A percentile compares a stretch with the other conserved stretches of the same genome.
Evolutionary conservation across 1,140 invertebrate genomes (phyloP).

Genomic region (Nomia melanderi): DNA sequence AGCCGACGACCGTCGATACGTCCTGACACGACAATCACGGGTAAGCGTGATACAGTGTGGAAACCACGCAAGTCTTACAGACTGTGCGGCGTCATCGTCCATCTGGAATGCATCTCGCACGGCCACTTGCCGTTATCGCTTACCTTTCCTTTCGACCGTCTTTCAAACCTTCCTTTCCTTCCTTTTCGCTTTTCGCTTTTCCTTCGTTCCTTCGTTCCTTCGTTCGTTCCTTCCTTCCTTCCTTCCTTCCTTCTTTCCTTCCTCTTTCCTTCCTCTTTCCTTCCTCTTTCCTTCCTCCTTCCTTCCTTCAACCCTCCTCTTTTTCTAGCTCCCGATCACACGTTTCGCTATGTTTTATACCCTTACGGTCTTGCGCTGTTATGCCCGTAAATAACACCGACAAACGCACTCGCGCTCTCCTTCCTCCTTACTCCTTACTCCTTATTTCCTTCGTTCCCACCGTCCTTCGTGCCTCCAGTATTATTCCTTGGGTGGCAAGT

Average conservation of each 20-base stretch:
- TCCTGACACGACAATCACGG: constrained; percentile 36
- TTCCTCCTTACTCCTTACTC: constrained; percentile 8
- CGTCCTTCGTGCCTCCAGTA: too few species aligned
- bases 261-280: background rate
- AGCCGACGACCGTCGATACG: constrained; percentile 49
- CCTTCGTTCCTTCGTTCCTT: too few species aligned
- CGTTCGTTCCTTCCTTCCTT: background rate
- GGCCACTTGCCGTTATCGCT: constrained; percentile 35
- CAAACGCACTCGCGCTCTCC: too few species aligned
- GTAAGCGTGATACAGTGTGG: constrained; percentile 28
- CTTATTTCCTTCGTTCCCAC: constrained; percentile 7
- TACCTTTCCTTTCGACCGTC: constrained; percentile 10
- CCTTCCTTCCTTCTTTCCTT: background rate
- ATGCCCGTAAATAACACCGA: too few species aligned
- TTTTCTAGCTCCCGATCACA: constrained; percentile 13
- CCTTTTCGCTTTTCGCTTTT: too few species aligned
- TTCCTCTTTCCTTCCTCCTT: too few species aligned
- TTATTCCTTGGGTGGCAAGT: background rate
- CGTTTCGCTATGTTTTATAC: background rate
- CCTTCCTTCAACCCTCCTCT: too few species aligned
- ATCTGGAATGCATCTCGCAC: constrained; percentile 64
- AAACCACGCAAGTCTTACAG: constrained; percentile 55
- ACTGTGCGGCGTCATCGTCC: constrained; percentile 66
- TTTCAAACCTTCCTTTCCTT: background rate
- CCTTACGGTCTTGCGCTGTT: too few species aligned